Base-by-base conservation (phyloP, 2,888 invertebrate genomes). In the Iphiclides podalirius region DNA sequence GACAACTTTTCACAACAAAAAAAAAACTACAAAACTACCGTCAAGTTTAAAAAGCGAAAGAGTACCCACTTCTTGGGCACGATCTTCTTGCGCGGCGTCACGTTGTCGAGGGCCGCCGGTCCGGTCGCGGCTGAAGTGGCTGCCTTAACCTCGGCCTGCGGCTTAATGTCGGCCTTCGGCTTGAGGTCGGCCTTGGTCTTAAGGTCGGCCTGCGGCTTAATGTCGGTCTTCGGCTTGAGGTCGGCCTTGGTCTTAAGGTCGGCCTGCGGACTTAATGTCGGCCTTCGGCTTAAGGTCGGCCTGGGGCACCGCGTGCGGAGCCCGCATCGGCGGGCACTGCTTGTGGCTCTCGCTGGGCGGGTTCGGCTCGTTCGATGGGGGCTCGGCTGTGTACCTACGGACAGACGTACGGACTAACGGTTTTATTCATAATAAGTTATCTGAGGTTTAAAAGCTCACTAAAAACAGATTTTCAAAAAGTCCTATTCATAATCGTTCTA, bases 41-140 rank as follows among this genome's bases (percentile, higher is more conserved):
- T n/a, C n/a, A n/a, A n/a, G n/a, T n/a, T n/a, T n/a, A n/a, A n/a
- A n/a, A n/a, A n/a, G n/a, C n/a, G n/a, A n/a, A 20, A 20, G 20
- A 31, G 2, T 31, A 71, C 75, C 70, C 40, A 79, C 79, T 62
- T 67, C 40, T 70, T 70, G 2, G 80, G 79, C 28, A 66, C 62
- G 0, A 70, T 2, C 38, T 64, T 67, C 2, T 49, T 55, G 0
- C 14, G 15, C 0, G 67, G 60, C 1, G 53, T 55, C 0, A 49
- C 54, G 0, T 61, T 62, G 0, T 16, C 36, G 0, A 63, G 36
- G 0, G 41, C 52, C 0, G 56, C 57, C 1, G 56, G 43, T 23
- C 58, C 48, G 0, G 33, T 1, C 1, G 9, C 3, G 1, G 3
- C 20, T 4, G 20, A 20, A 20, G 20, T 6, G 20, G 20, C 20